phyloP scores from a whole-genome alignment of 2,113 vertebrate genomes.

The Ptyas mucosa region DNA sequence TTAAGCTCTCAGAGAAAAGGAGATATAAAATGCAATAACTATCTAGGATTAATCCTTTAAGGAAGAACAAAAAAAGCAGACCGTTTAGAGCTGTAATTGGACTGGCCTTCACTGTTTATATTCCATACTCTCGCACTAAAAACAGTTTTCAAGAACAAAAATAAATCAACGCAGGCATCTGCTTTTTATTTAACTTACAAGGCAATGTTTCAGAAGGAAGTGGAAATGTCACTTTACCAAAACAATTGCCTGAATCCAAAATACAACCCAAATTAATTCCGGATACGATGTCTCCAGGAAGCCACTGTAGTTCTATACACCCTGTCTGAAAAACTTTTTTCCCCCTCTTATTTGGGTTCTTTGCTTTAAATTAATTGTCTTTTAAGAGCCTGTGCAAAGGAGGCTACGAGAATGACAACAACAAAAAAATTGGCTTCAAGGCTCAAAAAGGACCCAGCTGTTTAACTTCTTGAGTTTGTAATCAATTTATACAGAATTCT shows the following conservation, averaged over 20 bases:
- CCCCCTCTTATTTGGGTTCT: conserved; percentile 46
- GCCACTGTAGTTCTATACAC: neutral
- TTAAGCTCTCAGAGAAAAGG: neutral
- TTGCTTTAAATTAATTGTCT: conserved; percentile 37
- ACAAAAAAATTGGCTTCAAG: conserved; percentile 39
- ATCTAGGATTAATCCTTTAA: neutral
- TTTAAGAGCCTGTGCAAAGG: conserved; percentile 49
- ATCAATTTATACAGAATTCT: neutral
- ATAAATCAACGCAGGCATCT: accelerated
- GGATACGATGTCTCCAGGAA: neutral
- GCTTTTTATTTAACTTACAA: conserved; percentile 9
- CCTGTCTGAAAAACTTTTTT: conserved; percentile 4
- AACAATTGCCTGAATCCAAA: neutral
- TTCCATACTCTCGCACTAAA: neutral
- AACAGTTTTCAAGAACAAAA: neutral
- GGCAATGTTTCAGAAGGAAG: neutral
- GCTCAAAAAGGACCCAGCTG: conserved; percentile 49
- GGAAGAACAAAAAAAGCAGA: conserved; percentile 2
- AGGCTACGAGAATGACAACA: conserved; percentile 54
- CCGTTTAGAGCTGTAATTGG: neutral
- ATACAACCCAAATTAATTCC: neutral
- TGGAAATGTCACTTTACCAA: neutral
- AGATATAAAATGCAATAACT: neutral
- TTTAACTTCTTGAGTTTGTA: conserved; percentile 27
- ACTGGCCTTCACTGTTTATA: neutral